Conservation (phyloP, 2,113 vertebrate species). For the Egretta garzetta region DNA sequence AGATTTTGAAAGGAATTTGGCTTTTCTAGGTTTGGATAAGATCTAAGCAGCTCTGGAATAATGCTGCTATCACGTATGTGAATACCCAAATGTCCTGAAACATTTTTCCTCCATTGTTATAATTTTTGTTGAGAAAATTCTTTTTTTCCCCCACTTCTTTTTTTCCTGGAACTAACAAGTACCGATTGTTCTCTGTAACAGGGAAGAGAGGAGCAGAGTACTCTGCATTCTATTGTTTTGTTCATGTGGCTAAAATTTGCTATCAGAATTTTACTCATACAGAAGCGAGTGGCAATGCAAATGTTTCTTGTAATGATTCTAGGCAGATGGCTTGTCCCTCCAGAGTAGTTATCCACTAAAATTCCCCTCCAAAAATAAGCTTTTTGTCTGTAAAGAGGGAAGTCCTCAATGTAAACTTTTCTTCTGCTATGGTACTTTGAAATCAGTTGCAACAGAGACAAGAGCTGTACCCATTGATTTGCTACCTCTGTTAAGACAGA, state of each 20-base stretch:
- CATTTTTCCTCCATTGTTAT: background rate
- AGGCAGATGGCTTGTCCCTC: background rate
- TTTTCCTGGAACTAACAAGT: background rate
- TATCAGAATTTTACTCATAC: background rate
- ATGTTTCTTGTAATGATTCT: background rate
- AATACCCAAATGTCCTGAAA: background rate
- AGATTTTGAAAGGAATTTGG: background rate
- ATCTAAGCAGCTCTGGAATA: background rate
- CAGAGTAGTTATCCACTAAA: background rate
- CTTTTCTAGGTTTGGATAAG: background rate
- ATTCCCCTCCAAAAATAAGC: background rate
- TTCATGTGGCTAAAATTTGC: background rate
- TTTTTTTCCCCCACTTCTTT: fast-evolving
- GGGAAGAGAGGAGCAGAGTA: background rate
- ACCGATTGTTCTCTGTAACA: background rate
- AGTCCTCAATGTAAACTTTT: background rate
- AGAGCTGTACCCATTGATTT: background rate
- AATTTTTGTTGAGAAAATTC: background rate
- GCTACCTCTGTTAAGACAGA: background rate
- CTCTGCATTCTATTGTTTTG: background rate
- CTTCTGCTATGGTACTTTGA: background rate
- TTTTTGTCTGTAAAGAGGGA: background rate
- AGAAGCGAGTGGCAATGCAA: background rate
- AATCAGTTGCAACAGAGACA: background rate
- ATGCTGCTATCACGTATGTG: background rate